A percentile compares a stretch with the other conserved stretches of the same genome.
Conservation (phyloP, 1,140 invertebrate genomes). For the Melitaea cinxia region DNA sequence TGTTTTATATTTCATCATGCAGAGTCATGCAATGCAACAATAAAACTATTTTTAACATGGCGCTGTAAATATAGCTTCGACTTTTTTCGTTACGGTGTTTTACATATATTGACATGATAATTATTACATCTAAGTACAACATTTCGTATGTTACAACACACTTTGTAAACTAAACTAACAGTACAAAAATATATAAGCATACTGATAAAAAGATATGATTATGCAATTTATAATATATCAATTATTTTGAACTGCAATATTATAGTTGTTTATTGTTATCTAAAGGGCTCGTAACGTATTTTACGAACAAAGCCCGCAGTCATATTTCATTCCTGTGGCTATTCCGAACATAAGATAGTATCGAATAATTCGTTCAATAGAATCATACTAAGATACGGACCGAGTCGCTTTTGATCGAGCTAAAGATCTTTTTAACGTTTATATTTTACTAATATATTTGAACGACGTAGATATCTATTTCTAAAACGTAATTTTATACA, state of each 20-base stretch:
- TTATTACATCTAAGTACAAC: no score
- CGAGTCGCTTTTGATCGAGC: constrained; percentile 27
- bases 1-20: constrained; percentile 37
- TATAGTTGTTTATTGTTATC: constrained; percentile 38
- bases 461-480: constrained; percentile 9
- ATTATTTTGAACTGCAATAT: constrained; percentile 5
- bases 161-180: no score
- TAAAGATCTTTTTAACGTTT: constrained; percentile 24
- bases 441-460: constrained; percentile 8
- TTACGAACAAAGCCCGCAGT: constrained; percentile 44
- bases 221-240: no score
- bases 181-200: no score
- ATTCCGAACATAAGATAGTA: constrained; percentile 56
- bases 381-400: constrained; percentile 51
- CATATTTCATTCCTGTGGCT: constrained; percentile 66
- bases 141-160: no score
- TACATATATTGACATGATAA: no score
- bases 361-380: constrained; percentile 57
- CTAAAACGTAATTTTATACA: not conserved
- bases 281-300: constrained; percentile 37
- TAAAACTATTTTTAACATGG: constrained; percentile 23
- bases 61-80: not conserved
- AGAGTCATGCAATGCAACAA: constrained; percentile 40
- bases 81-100: no score
- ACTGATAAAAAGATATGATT: no score